Percentiles rank a stretch among this genome's conserved stretches.
Evolutionary conservation across 2,797 vertebrate genomes (phyloP).

Genomic region (Tokudaia tokunoshimensis): DNA sequence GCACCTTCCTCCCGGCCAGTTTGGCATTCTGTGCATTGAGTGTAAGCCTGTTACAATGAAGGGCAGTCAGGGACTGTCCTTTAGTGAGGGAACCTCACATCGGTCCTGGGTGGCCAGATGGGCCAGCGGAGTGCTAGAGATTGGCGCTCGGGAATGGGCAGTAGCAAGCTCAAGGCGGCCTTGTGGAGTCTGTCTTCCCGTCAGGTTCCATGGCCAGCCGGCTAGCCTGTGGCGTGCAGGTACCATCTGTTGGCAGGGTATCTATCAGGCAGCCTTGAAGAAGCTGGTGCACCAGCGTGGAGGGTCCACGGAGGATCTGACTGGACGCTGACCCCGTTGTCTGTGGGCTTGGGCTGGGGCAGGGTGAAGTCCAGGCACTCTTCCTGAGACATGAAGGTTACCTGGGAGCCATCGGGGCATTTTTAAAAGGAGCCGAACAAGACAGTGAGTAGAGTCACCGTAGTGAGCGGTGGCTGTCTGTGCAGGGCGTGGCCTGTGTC

Average conservation of each 20-base stretch:
- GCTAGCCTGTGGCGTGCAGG: too few species aligned
- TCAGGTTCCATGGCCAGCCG: neutral
- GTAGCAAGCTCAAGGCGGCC: neutral
- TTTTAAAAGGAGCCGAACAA: slow-evolving; percentile 98
- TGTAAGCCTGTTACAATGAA: fast-evolving
- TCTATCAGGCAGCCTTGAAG: neutral
- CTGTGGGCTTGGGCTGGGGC: slow-evolving; percentile 82
- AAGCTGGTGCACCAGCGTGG: neutral
- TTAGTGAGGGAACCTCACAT: fast-evolving
- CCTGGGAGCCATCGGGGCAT: slow-evolving; percentile 97
- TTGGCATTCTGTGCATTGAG: fast-evolving
- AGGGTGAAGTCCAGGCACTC: slow-evolving; percentile 99
- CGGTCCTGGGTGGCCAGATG: too few species aligned
- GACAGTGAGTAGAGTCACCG: slow-evolving; percentile 94
- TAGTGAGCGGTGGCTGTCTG: slow-evolving; percentile 76
- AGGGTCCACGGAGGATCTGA: neutral
- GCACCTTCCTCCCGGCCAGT: neutral
- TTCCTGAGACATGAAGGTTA: slow-evolving; percentile 99
- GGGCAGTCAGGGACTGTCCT: neutral
- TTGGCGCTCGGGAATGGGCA: neutral
- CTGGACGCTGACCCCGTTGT: slow-evolving; percentile 41
- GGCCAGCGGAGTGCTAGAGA: neutral
- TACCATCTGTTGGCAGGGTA: neutral
- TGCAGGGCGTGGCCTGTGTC: neutral
- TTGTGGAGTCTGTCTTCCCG: neutral